Evolutionary conservation across 2,113 vertebrate genomes (phyloP), one percentile per base, ranked within the genome.

Genomic region (Engystomops pustulosus): DNA sequence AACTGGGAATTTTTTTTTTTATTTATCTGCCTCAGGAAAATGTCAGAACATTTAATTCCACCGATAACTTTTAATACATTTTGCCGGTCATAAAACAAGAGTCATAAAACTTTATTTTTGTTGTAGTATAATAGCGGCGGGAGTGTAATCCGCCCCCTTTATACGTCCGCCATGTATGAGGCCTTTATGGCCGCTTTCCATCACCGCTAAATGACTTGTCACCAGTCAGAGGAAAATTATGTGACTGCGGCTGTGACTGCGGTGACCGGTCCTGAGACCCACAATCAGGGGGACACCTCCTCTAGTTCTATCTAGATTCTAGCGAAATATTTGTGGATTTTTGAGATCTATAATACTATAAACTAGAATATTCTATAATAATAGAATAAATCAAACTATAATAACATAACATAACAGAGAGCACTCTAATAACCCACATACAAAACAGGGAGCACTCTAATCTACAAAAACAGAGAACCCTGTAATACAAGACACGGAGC

Each of bases 101-200:
- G 38, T 65, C 36, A 65, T 79, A 79, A 79, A 67, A 80, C 55
- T 80, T 68, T 80, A 45, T 79, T 79, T 79, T 79, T 65, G 53
- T 49, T 68, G 23, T 49, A 45, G 60, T 34, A 49, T 67, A 68
- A 49, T 49, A 51, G 60, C 78, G 18, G 15, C 7, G 10, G 34
- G 60, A 49, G 45, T 68, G 23, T 80, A 80, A 79, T 65, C 49
- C 78, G 32, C 49, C 69, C 58, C 58, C 44, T 84, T 47, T 36
- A 78, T 84, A 78, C 44, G 77, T 67, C 65, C n/a, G 23, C 55
- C 44, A 30, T 27, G 41, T 47, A 44, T 20, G 77, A 44, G 47
- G 58, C 58, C 20, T 79, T 62, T 84, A 65, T 76, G 34, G 74
- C 25, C 12, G 32, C 53, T 84, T 62, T 77, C n/a, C 53, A 38